Conservation (phyloP, 2,888 invertebrate genomes). For the Melikaiella ostensackeni region DNA sequence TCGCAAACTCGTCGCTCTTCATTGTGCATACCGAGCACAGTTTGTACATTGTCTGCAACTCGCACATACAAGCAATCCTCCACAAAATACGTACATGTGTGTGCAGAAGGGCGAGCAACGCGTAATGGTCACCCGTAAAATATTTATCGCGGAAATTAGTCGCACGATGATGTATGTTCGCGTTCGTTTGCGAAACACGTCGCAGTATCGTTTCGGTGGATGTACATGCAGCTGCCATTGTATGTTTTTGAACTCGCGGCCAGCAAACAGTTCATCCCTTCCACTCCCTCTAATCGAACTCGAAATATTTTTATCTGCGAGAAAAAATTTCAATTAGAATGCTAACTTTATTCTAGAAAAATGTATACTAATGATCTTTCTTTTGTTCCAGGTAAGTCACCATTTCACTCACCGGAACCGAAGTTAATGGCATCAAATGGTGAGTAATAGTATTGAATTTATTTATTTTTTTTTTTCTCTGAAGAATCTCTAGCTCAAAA, state of each 20-base stretch:
- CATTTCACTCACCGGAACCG: constrained; percentile 38
- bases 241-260: constrained; percentile 18
- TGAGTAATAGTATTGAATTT: constrained; percentile 8
- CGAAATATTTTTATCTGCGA: constrained; percentile 5
- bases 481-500: not conserved
- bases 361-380: not conserved
- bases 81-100: not conserved
- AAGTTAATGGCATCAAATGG: constrained; percentile 33
- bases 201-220: constrained; percentile 31
- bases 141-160: constrained; percentile 73
- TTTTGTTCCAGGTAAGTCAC: constrained; percentile 29
- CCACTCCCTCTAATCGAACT: constrained; percentile 1
- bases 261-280: not conserved
- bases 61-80: constrained; percentile 3
- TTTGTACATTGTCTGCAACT: constrained; percentile 31
- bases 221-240: constrained; percentile 39
- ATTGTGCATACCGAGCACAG: constrained; percentile 24
- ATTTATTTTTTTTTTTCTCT: not conserved
- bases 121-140: constrained; percentile 72
- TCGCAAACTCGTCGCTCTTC: constrained; percentile 15
- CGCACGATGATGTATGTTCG: constrained; percentile 69
- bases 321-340: not conserved
- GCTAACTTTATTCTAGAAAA: not conserved
- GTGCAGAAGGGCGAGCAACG: constrained; percentile 49
- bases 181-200: constrained; percentile 36